These are phyloP conservation scores for Tauraco erythrolophus DNA, from an alignment of 2,113 vertebrate species.

Conservation along the genomic window DNA sequence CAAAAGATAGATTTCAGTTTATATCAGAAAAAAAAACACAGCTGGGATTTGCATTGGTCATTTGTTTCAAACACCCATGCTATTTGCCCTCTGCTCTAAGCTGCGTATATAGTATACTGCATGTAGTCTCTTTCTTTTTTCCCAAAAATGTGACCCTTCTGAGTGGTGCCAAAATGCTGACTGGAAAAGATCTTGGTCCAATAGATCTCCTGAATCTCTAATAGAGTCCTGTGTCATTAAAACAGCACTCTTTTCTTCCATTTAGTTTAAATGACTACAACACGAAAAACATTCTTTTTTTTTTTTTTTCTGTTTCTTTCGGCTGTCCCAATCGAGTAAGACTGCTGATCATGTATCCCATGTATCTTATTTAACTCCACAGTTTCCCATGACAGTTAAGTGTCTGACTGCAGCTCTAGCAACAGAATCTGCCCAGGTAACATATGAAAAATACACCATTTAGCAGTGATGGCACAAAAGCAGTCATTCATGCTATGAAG, in stretches of 20 bases:
- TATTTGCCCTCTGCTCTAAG: accelerated
- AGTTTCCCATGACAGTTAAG: background rate
- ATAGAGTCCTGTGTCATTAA: background rate
- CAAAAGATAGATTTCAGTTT: background rate
- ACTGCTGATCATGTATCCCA: background rate
- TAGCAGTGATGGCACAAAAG: background rate
- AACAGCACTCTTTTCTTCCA: background rate
- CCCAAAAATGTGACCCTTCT: background rate
- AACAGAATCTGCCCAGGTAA: background rate
- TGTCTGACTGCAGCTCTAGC: background rate
- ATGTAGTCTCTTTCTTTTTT: background rate
- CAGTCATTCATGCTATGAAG: background rate
- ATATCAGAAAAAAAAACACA: too few species aligned
- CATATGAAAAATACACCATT: background rate
- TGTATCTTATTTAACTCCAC: background rate
- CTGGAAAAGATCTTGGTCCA: background rate
- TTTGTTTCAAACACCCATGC: background rate
- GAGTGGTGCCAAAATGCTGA: background rate
- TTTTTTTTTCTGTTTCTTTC: background rate
- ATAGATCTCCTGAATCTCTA: background rate
- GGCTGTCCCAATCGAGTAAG: background rate
- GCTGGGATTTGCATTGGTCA: background rate
- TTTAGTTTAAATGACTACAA: background rate
- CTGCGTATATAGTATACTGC: accelerated
- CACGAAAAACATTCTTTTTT: accelerated